Conservation (phyloP, 2,113 vertebrate species). For the Daphoenositta chrysoptera region DNA sequence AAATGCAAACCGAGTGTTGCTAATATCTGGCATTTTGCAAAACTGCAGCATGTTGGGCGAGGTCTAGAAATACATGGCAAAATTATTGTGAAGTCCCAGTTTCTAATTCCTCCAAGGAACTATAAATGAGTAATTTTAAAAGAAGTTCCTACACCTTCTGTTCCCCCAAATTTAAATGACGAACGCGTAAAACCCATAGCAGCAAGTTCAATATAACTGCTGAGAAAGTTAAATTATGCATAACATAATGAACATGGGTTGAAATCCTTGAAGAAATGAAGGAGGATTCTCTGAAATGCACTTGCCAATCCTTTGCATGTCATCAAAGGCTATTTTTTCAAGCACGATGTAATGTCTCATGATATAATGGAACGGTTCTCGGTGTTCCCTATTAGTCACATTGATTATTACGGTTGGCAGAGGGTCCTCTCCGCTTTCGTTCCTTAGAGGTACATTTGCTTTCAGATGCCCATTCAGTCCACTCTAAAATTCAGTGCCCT, state of each 20-base stretch:
- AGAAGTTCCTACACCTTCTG: slow-evolving; percentile 4
- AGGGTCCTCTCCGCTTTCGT: not conserved
- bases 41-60: not conserved
- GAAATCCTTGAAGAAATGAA: slow-evolving; percentile 57
- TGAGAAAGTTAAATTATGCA: not conserved
- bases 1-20: slow-evolving; percentile 20
- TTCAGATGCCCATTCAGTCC: not conserved
- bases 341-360: slow-evolving; percentile 40
- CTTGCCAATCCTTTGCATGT: not conserved
- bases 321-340: slow-evolving; percentile 42
- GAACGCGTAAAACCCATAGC: not conserved
- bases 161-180: not conserved
- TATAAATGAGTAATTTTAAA: slow-evolving; percentile 43
- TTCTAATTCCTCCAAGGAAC: slow-evolving; percentile 39
- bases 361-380: slow-evolving; percentile 33
- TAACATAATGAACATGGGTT: slow-evolving; percentile 20
- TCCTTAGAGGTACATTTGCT: not conserved
- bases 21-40: slow-evolving; percentile 15
- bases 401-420: slow-evolving; percentile 46
- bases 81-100: slow-evolving; percentile 23
- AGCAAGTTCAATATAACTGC: not conserved
- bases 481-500: not conserved
- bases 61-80: slow-evolving; percentile 26
- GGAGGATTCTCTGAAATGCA: slow-evolving; percentile 53
- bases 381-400: slow-evolving; percentile 30